Conservation (phyloP, 1,140 invertebrate species). For the Drosophila pandora region DNA sequence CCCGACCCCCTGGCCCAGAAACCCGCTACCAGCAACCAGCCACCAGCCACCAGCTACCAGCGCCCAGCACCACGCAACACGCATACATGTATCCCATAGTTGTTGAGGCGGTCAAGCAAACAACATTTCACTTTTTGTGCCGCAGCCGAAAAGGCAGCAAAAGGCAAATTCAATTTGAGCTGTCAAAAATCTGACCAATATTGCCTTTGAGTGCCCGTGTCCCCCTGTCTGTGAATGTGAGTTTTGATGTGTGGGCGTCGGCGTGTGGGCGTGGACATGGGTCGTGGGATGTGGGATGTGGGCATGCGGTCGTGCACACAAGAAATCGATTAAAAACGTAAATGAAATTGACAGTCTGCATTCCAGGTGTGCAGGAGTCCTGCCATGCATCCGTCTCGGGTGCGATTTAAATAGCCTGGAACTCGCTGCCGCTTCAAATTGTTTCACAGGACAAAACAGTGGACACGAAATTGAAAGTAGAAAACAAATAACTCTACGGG, state of each 20-base stretch:
- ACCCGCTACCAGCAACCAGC: no score
- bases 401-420: slow-evolving; percentile 40
- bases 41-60: no score
- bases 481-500: no score
- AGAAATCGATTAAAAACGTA: slow-evolving; percentile 79
- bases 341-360: slow-evolving; percentile 78
- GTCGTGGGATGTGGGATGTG: not conserved
- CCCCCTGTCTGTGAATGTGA: slow-evolving; percentile 18
- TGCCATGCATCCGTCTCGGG: slow-evolving; percentile 13
- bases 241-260: slow-evolving; percentile 11
- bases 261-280: slow-evolving; percentile 4
- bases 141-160: slow-evolving; percentile 55
- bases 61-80: not conserved
- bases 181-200: slow-evolving; percentile 82
- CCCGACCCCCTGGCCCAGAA: not conserved
- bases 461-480: no score
- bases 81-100: not conserved
- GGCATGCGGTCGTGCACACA: slow-evolving; percentile 56
- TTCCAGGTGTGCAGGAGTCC: slow-evolving; percentile 56
- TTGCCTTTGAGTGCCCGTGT: slow-evolving; percentile 62
- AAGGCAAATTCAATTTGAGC: slow-evolving; percentile 81
- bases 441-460: not conserved
- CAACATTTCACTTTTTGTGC: slow-evolving; percentile 64
- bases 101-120: slow-evolving; percentile 67
- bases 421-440: slow-evolving; percentile 37